Conservation (phyloP, 2,797 vertebrate genomes). For the Microchirus variegatus region DNA sequence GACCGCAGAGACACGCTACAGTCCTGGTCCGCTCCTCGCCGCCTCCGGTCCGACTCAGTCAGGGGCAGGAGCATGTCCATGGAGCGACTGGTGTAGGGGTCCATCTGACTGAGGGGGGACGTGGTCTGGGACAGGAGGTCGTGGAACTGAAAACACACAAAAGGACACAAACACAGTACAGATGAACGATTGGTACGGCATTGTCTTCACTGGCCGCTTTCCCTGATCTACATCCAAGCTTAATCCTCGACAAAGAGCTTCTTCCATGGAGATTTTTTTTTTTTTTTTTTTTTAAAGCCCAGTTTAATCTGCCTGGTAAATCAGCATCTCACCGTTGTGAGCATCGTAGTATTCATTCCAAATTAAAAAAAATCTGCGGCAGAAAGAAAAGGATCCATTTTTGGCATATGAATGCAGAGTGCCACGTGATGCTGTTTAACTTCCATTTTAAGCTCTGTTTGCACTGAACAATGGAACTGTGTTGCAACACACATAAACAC, state of each 20-base stretch:
- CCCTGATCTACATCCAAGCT: conserved; percentile 50
- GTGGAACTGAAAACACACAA: conserved; percentile 86
- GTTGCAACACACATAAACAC: too few relatives aligned
- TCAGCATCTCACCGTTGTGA: conserved; percentile 58
- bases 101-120: conserved; percentile 88
- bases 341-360: conserved; percentile 57
- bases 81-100: conserved; percentile 89
- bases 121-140: conserved; percentile 91
- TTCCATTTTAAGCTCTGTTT: conserved; percentile 22
- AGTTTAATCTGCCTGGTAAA: conserved; percentile 70
- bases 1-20: conserved; percentile 78
- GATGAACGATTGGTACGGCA: conserved; percentile 54
- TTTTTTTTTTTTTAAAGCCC: conserved; percentile 48
- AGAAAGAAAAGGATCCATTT: conserved; percentile 38
- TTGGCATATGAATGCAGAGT: conserved; percentile 28
- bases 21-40: conserved; percentile 84
- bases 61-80: conserved; percentile 89
- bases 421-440: conserved; percentile 13
- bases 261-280: conserved; percentile 51
- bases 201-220: conserved; percentile 41
- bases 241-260: conserved; percentile 56
- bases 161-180: conserved; percentile 12
- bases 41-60: conserved; percentile 82
- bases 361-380: conserved; percentile 54
- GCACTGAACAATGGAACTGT: background rate